Evolutionary conservation across 2,797 vertebrate genomes (phyloP).

Genomic region (Ctenosaura bakeri): DNA sequence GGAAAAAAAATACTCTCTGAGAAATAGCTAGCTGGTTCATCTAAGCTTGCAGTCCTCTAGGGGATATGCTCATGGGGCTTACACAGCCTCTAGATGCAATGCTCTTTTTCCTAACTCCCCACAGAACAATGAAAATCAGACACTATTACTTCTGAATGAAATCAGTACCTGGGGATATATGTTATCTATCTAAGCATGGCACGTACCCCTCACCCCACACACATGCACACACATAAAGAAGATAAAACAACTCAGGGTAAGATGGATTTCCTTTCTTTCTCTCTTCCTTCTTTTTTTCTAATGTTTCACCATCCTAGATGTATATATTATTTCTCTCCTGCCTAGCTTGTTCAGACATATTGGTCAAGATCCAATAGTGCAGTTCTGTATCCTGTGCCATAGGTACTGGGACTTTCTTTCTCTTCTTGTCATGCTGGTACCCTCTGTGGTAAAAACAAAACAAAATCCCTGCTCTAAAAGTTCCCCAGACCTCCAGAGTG

Average conservation of each 20-base stretch:
- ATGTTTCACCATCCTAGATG: neutral
- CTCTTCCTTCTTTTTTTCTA: neutral
- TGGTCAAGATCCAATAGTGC: too few relatives aligned
- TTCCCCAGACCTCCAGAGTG: too few relatives aligned
- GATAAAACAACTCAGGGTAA: slow-evolving; percentile 24
- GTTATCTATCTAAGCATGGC: neutral
- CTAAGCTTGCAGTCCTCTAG: slow-evolving; percentile 21
- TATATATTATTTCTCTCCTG: neutral
- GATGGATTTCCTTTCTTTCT: neutral
- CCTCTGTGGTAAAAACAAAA: too few relatives aligned
- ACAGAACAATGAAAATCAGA: slow-evolving; percentile 34
- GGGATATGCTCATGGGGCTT: slow-evolving; percentile 34
- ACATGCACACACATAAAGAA: neutral
- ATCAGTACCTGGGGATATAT: slow-evolving; percentile 44
- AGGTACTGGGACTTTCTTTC: too few relatives aligned
- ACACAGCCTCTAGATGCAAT: slow-evolving; percentile 29
- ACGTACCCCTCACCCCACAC: neutral
- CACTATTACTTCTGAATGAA: slow-evolving; percentile 47
- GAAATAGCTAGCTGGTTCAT: slow-evolving; percentile 31
- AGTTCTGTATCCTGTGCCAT: too few relatives aligned
- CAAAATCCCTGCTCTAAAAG: neutral
- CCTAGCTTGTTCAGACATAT: neutral
- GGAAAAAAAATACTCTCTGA: slow-evolving; percentile 17
- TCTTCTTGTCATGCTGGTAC: too few relatives aligned
- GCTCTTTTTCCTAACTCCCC: slow-evolving; percentile 37